phyloP scores from a whole-genome alignment of 2,113 vertebrate genomes.

The Entelurus aequoreus region DNA sequence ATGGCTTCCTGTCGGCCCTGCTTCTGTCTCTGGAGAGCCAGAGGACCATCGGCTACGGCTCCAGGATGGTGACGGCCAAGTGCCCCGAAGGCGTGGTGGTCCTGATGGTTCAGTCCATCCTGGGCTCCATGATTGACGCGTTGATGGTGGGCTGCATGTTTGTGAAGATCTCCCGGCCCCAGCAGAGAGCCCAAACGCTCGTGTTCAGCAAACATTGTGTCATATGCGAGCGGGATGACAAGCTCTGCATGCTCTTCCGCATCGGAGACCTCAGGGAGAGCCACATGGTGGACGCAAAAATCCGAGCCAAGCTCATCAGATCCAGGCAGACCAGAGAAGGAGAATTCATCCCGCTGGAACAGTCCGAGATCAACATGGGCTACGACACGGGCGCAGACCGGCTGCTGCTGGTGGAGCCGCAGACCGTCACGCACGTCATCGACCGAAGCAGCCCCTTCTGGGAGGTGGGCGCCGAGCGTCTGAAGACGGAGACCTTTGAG shows the following conservation, averaged over 20 bases:
- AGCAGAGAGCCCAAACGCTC: conserved; percentile 80
- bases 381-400: conserved; percentile 78
- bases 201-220: conserved; percentile 82
- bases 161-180: conserved; percentile 82
- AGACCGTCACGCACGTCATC: conserved; percentile 79
- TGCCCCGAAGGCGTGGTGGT: conserved; percentile 71
- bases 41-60: conserved; percentile 79
- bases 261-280: conserved; percentile 79
- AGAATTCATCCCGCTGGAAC: conserved; percentile 81
- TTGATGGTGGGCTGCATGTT: conserved; percentile 87
- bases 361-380: conserved; percentile 81
- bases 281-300: conserved; percentile 85
- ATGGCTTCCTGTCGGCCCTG: conserved; percentile 75
- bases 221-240: conserved; percentile 72
- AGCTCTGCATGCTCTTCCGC: conserved; percentile 79
- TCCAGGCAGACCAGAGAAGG: conserved; percentile 80
- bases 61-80: conserved; percentile 77
- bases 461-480: conserved; percentile 65
- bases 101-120: conserved; percentile 77
- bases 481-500: conserved; percentile 74
- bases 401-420: conserved; percentile 79
- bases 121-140: conserved; percentile 78
- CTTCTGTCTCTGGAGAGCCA: conserved; percentile 81
- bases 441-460: conserved; percentile 78
- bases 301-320: conserved; percentile 81